A percentile compares a stretch with the other conserved stretches of the same genome.
Evolutionary conservation across 2,888 invertebrate species (phyloP).

Genomic region (Sicus ferrugineus): DNA sequence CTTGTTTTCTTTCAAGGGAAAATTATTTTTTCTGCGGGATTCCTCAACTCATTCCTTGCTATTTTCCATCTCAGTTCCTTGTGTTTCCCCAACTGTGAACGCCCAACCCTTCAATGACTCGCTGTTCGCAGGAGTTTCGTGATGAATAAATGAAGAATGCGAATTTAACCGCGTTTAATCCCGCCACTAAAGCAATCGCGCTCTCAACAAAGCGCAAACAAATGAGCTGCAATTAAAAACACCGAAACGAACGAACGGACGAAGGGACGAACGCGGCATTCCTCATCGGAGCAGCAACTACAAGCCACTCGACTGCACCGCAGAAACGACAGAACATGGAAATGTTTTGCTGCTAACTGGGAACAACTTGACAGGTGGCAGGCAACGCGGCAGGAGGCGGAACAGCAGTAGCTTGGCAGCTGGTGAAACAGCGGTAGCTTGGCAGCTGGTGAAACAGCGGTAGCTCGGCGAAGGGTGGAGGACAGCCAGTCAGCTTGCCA

Average conservation of each 20-base stretch:
- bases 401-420: too few relatives aligned
- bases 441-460: neutral
- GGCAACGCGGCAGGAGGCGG: too few relatives aligned
- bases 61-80: too few relatives aligned
- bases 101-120: neutral
- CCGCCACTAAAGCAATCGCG: neutral
- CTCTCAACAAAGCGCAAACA: slow-evolving; percentile 12
- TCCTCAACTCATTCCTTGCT: too few relatives aligned
- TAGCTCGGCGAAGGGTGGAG: neutral
- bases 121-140: neutral
- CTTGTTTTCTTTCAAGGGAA: too few relatives aligned
- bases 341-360: slow-evolving; percentile 4
- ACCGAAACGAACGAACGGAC: too few relatives aligned
- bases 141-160: neutral
- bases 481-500: slow-evolving; percentile 9
- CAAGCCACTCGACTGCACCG: neutral
- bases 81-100: too few relatives aligned
- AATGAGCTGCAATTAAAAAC: slow-evolving; percentile 18
- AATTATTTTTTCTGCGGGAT: too few relatives aligned
- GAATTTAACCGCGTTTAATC: neutral
- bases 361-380: slow-evolving; percentile 18
- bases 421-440: too few relatives aligned
- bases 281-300: too few relatives aligned
- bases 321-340: neutral
- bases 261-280: too few relatives aligned